A percentile compares a stretch with the other conserved stretches of the same genome.
Evolutionary conservation across 2,888 invertebrate species (phyloP).

Genomic region (Rhabditoides inermis): DNA sequence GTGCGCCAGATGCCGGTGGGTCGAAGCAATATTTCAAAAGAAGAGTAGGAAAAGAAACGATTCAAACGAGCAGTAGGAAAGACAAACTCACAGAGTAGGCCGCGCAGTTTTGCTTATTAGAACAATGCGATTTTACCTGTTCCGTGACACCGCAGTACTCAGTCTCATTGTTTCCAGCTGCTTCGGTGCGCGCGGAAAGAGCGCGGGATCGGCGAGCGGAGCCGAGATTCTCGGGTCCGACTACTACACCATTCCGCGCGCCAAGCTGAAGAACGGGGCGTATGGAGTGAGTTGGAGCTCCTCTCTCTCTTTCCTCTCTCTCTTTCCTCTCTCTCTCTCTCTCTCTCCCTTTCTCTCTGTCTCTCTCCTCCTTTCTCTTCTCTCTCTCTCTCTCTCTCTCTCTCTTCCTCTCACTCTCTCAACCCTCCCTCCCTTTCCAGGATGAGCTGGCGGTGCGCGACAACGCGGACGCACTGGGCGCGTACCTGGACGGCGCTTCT

Average conservation of each 20-base stretch:
- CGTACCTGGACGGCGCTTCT: constrained; percentile 31
- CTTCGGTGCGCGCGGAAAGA: constrained; percentile 27
- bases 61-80: no score
- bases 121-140: no score
- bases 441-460: constrained; percentile 5
- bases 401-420: no score
- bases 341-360: no score
- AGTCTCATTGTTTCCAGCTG: constrained; percentile 12
- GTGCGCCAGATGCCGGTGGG: constrained; percentile 27
- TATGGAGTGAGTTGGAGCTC: constrained; percentile 11
- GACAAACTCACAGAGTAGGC: no score
- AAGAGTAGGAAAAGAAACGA: no score
- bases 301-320: not conserved
- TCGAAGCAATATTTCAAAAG: not conserved
- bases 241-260: constrained; percentile 41
- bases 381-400: no score
- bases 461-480: constrained; percentile 26
- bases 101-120: no score
- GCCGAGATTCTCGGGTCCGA: constrained; percentile 30
- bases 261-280: constrained; percentile 30
- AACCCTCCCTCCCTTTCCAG: not conserved
- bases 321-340: no score
- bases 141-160: no score
- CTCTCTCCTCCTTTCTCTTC: no score
- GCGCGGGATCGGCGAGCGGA: constrained; percentile 20